Conservation (phyloP, 2,797 vertebrate species). For the Peromyscus attwateri region DNA sequence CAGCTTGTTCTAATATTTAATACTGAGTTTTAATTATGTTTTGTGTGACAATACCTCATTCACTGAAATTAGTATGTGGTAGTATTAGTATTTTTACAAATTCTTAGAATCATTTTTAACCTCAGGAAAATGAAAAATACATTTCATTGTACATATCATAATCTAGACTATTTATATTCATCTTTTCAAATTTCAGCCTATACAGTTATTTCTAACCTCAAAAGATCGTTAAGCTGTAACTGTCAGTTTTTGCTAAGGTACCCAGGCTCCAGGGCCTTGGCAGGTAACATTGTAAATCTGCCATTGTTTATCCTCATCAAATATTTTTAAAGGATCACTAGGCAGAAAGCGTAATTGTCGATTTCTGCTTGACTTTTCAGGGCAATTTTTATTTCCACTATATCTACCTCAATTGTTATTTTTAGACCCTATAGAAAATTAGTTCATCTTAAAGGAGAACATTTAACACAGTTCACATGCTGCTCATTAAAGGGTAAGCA, state of each 20-base stretch:
- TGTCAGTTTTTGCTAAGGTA: neutral
- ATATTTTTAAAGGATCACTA: neutral
- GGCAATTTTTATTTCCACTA: constrained; percentile 36
- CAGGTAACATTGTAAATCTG: constrained; percentile 14
- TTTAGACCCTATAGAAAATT: constrained; percentile 41
- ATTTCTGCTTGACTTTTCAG: constrained; percentile 59
- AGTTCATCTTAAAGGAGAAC: constrained; percentile 16
- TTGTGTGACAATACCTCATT: neutral
- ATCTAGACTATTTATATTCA: constrained; percentile 30
- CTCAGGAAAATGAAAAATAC: neutral
- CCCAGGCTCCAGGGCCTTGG: neutral
- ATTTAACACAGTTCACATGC: neutral
- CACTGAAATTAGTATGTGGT: neutral
- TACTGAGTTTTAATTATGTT: constrained; percentile 15
- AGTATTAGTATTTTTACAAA: neutral
- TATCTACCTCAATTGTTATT: constrained; percentile 37
- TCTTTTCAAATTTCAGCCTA: constrained; percentile 29
- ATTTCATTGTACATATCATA: neutral
- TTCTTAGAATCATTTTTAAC: constrained; percentile 52
- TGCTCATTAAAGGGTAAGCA: neutral
- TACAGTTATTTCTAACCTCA: constrained; percentile 17
- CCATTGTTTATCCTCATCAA: neutral
- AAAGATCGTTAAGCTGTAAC: neutral
- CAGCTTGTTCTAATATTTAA: neutral
- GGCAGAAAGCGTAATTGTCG: neutral